phyloP scores from a whole-genome alignment of 2,113 vertebrate genomes.

The Sinocyclocheilus grahami region DNA sequence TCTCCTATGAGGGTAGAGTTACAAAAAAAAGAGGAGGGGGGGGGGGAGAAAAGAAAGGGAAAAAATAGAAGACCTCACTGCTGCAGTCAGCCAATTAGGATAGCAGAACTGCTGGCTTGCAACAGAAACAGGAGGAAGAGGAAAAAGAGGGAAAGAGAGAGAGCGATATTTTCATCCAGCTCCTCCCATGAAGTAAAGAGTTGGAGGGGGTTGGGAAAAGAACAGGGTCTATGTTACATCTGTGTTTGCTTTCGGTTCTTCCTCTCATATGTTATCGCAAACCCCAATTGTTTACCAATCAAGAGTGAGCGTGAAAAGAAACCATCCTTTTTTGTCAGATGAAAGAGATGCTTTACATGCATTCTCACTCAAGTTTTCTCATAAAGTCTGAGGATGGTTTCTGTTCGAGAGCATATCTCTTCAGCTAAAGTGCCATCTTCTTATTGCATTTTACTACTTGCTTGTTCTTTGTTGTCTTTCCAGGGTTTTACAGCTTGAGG shows the following conservation, averaged over 20 bases:
- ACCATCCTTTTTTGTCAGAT: slow-evolving; percentile 2
- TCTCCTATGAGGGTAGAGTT: slow-evolving; percentile 65
- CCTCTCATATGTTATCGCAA: not conserved
- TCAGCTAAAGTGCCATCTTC: slow-evolving; percentile 25
- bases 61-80: slow-evolving; percentile 62
- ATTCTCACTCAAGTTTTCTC: not conserved
- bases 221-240: not conserved
- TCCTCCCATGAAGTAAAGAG: slow-evolving; percentile 1
- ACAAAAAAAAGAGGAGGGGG: slow-evolving; percentile 41
- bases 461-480: slow-evolving; percentile 36
- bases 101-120: slow-evolving; percentile 52
- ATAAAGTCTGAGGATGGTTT: not conserved
- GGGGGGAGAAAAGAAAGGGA: not conserved
- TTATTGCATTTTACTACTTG: slow-evolving; percentile 32
- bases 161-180: slow-evolving; percentile 3
- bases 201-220: not conserved
- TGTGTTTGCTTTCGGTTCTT: slow-evolving; percentile 5
- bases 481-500: slow-evolving; percentile 43
- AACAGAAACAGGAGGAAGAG: slow-evolving; percentile 42
- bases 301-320: slow-evolving; percentile 24
- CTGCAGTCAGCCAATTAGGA: slow-evolving; percentile 60
- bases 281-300: not conserved
- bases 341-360: not conserved
- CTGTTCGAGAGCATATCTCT: not conserved
- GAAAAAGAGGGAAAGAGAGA: slow-evolving; percentile 34